Evolutionary conservation across 2,888 invertebrate species (phyloP), one percentile per base, ranked within the genome.

Genomic region (Aethes cnicana): DNA sequence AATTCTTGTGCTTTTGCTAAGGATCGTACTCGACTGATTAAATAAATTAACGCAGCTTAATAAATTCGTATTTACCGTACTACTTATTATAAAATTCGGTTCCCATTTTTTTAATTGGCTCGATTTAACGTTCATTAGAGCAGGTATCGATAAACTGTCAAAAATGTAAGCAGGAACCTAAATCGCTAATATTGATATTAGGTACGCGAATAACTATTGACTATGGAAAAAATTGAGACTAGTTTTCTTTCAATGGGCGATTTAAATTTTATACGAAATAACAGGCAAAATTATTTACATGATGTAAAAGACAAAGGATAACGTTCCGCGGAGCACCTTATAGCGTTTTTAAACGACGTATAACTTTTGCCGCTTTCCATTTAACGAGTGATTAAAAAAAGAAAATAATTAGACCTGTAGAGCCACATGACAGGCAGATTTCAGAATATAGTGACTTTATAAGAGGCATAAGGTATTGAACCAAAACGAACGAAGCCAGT

Each of bases 161-260:
- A 44, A 50, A 44, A 49, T 41, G 39, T 43, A 37, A 66, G 32
- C 49, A 58, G 61, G 69, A 68, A 52, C 52, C 55, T 64, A 53
- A 72, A 58, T 63, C 66, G 71, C 47, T 80, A 81, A 76, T 62
- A 69, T 74, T 84, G 84, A 85, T 86, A 86, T 85, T 84, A n/a
- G n/a, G n/a, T n/a, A 79, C 59, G 81, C 66, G 57, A 74, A 68
- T 71, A 68, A 76, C 79, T 83, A 83, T 84, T 80, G 80, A 74
- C 80, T 81, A 84, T 66, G 66, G 71, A 71, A 57, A 74, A 66
- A 66, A 74, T 71, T 72, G 69, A 72, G 74, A 44, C 69, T 69
- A 71, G 59, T 67, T 80, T 74, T 75, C 75, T 80, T 80, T 77
- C 75, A 66, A 66, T 62, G 65, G 60, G 53, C 63, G 56, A 23